These are phyloP conservation scores for Tanypteryx hageni DNA, from an alignment of 2,888 invertebrate species.

Conservation along the genomic window DNA sequence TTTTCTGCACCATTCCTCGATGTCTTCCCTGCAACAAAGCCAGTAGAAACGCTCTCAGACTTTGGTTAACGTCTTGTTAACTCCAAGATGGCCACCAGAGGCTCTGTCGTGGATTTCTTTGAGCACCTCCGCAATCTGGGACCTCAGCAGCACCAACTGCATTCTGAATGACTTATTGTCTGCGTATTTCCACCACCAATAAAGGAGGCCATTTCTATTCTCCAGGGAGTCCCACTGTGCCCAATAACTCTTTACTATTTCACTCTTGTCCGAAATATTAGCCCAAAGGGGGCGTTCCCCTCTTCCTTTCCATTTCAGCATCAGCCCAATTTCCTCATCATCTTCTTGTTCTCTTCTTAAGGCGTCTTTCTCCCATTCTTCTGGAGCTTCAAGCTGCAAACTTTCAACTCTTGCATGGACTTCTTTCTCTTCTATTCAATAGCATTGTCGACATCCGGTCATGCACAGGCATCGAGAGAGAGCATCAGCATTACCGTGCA, in stretches of 20 bases:
- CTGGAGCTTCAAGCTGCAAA: neutral
- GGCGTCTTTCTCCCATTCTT: neutral
- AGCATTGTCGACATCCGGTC: neutral
- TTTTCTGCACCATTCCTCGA: no score
- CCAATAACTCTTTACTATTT: neutral
- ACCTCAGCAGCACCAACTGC: constrained; percentile 66
- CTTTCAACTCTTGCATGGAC: neutral
- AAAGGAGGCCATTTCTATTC: neutral
- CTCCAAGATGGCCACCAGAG: constrained; percentile 70
- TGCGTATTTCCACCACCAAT: neutral
- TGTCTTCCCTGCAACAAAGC: no score
- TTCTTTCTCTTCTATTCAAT: neutral
- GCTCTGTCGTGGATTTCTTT: constrained; percentile 68
- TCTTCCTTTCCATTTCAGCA: neutral
- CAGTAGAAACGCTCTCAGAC: constrained; percentile 53
- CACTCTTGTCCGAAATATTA: neutral
- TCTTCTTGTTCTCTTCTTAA: neutral
- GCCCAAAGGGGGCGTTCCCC: neutral
- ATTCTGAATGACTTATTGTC: neutral
- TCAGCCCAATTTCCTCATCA: neutral
- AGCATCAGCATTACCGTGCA: neutral
- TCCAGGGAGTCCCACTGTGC: neutral
- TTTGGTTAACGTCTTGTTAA: constrained; percentile 69
- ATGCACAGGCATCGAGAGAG: neutral
- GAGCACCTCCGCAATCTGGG: constrained; percentile 67